Conservation (phyloP, 30 jellyfish, hydroid and myxozoan genomes). For the Cassiopea andromeda region DNA sequence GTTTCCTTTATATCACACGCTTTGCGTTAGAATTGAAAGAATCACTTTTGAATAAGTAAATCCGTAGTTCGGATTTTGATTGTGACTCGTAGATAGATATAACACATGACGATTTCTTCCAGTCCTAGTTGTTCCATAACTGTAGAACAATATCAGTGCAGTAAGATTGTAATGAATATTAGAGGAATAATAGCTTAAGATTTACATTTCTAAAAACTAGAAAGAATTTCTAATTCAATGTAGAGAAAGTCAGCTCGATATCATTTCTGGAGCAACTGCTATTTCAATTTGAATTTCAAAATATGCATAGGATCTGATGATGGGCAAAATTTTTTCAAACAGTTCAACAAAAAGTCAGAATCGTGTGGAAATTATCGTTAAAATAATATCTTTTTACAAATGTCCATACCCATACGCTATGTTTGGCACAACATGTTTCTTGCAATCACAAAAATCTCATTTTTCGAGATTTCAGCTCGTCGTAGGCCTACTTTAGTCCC, state of each 20-base stretch:
- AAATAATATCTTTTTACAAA: not conserved
- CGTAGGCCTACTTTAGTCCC: not conserved
- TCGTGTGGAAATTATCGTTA: not conserved
- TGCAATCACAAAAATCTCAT: not conserved
- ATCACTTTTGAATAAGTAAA: too few relatives aligned
- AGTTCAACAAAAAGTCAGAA: not conserved
- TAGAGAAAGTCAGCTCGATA: not conserved
- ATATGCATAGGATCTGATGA: not conserved
- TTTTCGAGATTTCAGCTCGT: not conserved
- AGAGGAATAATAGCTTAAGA: not conserved
- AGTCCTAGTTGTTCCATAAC: too few relatives aligned
- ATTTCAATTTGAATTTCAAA: not conserved
- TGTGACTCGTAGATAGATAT: too few relatives aligned
- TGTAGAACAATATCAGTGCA: too few relatives aligned
- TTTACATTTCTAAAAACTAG: not conserved
- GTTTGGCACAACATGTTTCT: not conserved
- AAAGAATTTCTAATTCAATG: not conserved
- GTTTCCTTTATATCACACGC: too few relatives aligned
- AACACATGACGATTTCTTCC: too few relatives aligned
- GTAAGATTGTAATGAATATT: too few relatives aligned
- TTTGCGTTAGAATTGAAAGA: too few relatives aligned
- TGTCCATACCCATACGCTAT: not conserved
- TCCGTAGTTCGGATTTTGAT: too few relatives aligned
- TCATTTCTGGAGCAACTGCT: not conserved
- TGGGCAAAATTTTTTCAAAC: not conserved